Percentiles rank a stretch among this genome's conserved stretches.
These are phyloP conservation scores for Nymphicus hollandicus DNA, from an alignment of 2,113 vertebrate genomes.

Conservation along the genomic window DNA sequence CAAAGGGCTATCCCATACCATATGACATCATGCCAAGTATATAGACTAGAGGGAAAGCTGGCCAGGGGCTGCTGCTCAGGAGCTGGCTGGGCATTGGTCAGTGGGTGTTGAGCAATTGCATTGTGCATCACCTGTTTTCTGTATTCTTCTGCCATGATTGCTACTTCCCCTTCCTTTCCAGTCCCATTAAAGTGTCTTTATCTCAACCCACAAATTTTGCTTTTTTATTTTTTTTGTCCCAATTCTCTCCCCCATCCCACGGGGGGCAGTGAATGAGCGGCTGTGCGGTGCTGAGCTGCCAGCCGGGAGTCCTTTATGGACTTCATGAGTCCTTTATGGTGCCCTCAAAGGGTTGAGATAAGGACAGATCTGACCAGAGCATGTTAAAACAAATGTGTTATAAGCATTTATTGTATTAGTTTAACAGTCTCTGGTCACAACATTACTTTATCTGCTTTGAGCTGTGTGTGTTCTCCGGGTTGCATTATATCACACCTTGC, in stretches of 20 bases:
- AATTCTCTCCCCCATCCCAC: not conserved
- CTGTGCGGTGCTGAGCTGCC: not conserved
- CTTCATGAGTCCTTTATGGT: too few relatives aligned
- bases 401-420: not conserved
- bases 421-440: not conserved
- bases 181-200: not conserved
- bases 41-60: not conserved
- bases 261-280: rapidly evolving
- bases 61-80: not conserved
- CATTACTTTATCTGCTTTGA: not conserved
- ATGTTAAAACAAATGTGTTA: not conserved
- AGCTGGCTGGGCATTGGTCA: not conserved
- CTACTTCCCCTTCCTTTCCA: not conserved
- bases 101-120: not conserved
- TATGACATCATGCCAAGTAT: not conserved
- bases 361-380: not conserved
- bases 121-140: not conserved
- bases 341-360: not conserved
- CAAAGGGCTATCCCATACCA: not conserved
- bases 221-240: not conserved
- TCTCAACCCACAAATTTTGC: not conserved
- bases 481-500: not conserved
- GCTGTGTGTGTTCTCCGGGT: not conserved
- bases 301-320: not conserved
- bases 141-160: not conserved